Evolutionary conservation across 2,797 vertebrate genomes (phyloP), one percentile per base, ranked within the genome.

Genomic region (Corythornis leucogaster): DNA sequence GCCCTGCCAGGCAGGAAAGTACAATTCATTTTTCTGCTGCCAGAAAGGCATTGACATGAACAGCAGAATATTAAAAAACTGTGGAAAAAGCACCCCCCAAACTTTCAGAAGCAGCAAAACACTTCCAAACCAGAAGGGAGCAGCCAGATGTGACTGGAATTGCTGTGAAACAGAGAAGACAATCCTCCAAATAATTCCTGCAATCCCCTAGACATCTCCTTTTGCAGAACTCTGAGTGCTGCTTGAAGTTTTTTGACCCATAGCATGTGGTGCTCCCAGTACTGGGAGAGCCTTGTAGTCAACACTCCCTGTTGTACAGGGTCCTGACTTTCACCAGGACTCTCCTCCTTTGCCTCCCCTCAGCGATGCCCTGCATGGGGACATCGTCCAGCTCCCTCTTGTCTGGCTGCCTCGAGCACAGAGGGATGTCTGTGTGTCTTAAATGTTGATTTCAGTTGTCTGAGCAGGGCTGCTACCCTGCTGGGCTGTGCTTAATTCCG

Each of bases 21-120:
- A 94, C 96, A 89, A 96, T 93, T 94, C 85, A 64, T 94, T 94
- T 97, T 95, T 95, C 93, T 38, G 38, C 90, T 95, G 93, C 50
- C 24, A 81, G 57, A 78, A 96, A 93, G 90, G 80, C 83, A 17
- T 6, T 64, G 90, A 70, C 70, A 68, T 24, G 43, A 90, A 91
- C 6, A 91, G 53, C 31, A 64, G 43, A 58, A 42, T 40, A 75
- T 70, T 74, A 80, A 71, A 66, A 71, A 90, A 79, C 53, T 63
- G 40, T 31, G 71, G 45, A 63, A 85, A 88, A 94, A 85, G n/a
- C 55, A 85, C 70, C n/a, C 24, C 77, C 33, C 26, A 1, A 5
- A 50, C 69, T 77, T 81, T 31, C 92, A 80, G 28, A 66, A 89
- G 80, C 61, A 76, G 51, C 54, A 84, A 87, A 90, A 84, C 0